phyloP scores from a whole-genome alignment of 2,797 vertebrate species.

The Uromys caudimaculatus region DNA sequence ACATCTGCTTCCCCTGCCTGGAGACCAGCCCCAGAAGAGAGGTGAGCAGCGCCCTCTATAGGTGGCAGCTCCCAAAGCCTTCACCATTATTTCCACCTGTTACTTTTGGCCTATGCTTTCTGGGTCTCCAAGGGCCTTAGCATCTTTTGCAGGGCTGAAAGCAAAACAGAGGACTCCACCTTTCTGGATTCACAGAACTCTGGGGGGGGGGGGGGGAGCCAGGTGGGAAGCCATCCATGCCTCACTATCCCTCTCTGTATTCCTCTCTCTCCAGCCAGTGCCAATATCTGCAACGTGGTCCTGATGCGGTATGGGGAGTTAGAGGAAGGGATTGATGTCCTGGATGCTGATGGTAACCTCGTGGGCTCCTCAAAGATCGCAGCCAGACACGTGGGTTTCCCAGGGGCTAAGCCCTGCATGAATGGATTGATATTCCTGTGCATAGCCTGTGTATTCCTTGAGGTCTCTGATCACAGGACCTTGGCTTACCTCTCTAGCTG shows the following conservation, averaged over 20 bases:
- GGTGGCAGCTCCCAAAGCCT: neutral
- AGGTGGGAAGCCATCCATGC: neutral
- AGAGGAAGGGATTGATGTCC: conserved; percentile 93
- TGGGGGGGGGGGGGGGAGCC: neutral
- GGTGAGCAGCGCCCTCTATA: neutral
- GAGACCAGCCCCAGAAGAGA: neutral
- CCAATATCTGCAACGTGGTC: conserved; percentile 96
- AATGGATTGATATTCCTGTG: neutral
- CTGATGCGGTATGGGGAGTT: conserved; percentile 96
- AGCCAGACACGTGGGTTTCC: conserved; percentile 92
- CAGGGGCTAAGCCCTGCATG: neutral
- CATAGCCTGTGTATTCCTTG: neutral
- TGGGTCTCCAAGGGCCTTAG: neutral
- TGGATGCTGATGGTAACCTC: conserved; percentile 90
- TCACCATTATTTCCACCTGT: neutral
- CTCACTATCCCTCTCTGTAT: neutral
- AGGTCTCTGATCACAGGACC: neutral
- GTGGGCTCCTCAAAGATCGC: conserved; percentile 94
- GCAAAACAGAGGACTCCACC: neutral
- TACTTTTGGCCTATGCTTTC: neutral
- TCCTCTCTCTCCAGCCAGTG: conserved; percentile 89
- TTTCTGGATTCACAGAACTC: neutral
- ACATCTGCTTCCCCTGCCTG: neutral
- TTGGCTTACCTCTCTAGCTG: neutral
- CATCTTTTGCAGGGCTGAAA: neutral